A percentile compares a stretch with the other conserved stretches of the same genome.
Conservation (phyloP, 1,140 invertebrate species). For the Sycophila sp. region DNA sequence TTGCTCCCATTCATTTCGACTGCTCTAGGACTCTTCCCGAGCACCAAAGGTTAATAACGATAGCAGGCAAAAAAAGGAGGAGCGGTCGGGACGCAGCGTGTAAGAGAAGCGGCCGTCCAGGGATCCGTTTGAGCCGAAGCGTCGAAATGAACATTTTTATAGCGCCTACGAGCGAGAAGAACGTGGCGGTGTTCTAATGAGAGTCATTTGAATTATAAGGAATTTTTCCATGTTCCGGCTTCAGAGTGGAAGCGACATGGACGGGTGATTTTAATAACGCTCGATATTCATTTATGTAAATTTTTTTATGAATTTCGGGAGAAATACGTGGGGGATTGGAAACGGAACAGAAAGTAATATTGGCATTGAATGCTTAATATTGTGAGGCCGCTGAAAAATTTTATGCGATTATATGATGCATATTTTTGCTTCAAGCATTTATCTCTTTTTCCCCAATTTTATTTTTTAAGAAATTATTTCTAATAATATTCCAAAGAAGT, state of each 20-base stretch:
- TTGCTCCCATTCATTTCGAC: constrained; percentile 16
- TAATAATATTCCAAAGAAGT: no score
- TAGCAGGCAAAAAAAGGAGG: neutral
- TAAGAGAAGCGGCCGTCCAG: neutral
- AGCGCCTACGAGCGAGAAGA: neutral
- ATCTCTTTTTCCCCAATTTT: neutral
- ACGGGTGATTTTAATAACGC: constrained; percentile 20
- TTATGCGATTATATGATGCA: constrained; percentile 11
- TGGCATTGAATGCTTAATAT: constrained; percentile 25
- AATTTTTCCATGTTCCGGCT: neutral
- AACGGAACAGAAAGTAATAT: neutral
- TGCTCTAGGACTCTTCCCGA: neutral
- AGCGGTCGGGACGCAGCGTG: no score
- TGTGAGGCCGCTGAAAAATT: neutral
- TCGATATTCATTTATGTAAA: constrained; percentile 35
- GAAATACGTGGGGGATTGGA: neutral
- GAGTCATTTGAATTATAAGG: constrained; percentile 7
- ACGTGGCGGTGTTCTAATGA: neutral
- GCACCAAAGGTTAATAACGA: constrained; percentile 6
- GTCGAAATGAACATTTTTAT: constrained; percentile 16
- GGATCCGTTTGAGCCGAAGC: neutral
- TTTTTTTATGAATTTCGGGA: constrained; percentile 24
- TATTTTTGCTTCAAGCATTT: constrained; percentile 5
- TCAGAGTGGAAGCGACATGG: neutral
- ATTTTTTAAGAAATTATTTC: no score